Evolutionary conservation across 1,140 invertebrate genomes (phyloP), one percentile per base, ranked within the genome.

Genomic region (Nomia melanderi): DNA sequence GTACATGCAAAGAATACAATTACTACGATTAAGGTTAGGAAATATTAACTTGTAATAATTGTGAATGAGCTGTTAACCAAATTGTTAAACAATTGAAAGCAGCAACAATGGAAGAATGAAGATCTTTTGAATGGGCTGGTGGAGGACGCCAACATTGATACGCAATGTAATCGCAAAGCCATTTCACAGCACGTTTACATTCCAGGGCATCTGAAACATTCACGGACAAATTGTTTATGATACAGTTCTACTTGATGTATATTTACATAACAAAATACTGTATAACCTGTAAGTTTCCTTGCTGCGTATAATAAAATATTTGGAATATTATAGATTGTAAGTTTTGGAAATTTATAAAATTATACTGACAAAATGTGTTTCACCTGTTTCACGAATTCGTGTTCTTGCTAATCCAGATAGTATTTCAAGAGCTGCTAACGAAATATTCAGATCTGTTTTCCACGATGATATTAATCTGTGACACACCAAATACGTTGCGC

Each of bases 131-230:
- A 94, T 99, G 99, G 59, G 96, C 96, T 59, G 96, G 97, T 33
- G 98, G 98, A 25, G 98, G 98, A 65, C 98, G 94, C 80, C 96
- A 98, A 93, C 99, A 99, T 92, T 99, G 98, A 90, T 96, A 96
- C 33, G 97, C 95, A 84, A 99, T 99, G 90, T 99, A 99, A 93
- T 99, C 98, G 92, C 98, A 98, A 66, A 99, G 95, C 98, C 98
- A 98, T 90, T 98, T 98, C 6, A 99, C 97, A n/a, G 97, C 97
- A 87, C 98, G 93, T 93, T 97, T 97, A 89, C 97, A 97, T 91
- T 98, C 97, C 79, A 97, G 91, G 60, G 95, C 95, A 93, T 97
- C 96, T 97, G 88, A 20, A 87, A 85, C 69, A 53, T 25, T 74
- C 65, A 77, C n/a, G 25, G 53, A 83, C 33, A 44, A 73, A 31